These are phyloP conservation scores for Tenthredo distinguenda DNA, from an alignment of 2,888 invertebrate genomes.

Conservation along the genomic window DNA sequence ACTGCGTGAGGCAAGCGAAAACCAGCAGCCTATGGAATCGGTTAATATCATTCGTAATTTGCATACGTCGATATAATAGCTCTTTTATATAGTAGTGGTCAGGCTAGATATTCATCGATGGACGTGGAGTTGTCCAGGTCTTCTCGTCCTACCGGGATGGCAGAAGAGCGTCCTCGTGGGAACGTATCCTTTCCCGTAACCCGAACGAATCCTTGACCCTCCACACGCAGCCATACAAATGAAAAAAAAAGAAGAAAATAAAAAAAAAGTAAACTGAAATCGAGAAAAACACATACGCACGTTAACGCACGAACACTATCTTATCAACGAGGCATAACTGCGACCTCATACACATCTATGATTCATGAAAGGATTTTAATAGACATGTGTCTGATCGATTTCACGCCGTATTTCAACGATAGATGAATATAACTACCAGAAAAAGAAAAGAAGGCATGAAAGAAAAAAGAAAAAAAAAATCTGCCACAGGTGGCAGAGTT, in stretches of 20 bases:
- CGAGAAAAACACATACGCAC: background rate
- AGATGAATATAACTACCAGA: background rate
- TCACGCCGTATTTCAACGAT: constrained; percentile 25
- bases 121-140: background rate
- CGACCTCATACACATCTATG: background rate
- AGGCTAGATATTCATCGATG: constrained; percentile 8
- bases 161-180: constrained; percentile 62
- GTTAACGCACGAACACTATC: background rate
- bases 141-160: background rate
- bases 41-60: constrained; percentile 44
- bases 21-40: constrained; percentile 44
- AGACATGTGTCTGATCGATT: constrained; percentile 33
- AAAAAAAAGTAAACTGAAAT: background rate
- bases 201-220: constrained; percentile 37
- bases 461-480: constrained; percentile 44
- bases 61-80: constrained; percentile 49
- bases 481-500: constrained; percentile 67
- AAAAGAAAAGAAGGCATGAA: background rate
- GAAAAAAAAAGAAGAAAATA: background rate
- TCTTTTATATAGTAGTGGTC: background rate
- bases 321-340: background rate
- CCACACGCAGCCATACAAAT: background rate
- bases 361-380: constrained; percentile 15
- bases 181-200: constrained; percentile 63
- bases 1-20: constrained; percentile 35